Conservation (phyloP, 2,888 invertebrate species). For the Patella depressa region DNA sequence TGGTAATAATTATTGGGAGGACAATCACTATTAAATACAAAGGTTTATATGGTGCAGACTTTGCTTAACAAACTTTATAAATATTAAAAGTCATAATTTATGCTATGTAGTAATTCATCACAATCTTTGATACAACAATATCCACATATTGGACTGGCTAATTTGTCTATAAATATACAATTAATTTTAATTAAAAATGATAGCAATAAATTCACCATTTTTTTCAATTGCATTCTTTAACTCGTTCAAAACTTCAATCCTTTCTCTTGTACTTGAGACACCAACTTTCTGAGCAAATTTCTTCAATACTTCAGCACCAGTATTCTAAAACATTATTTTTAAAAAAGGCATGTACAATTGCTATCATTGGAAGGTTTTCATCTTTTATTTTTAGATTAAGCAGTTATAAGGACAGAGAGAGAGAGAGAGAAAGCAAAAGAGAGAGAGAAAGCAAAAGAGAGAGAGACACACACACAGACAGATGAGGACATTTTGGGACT, state of each 20-base stretch:
- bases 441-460: neutral
- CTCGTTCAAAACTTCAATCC: constrained; percentile 50
- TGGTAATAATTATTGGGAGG: neutral
- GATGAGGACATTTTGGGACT: neutral
- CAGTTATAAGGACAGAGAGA: constrained; percentile 13
- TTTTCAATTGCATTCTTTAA: constrained; percentile 52
- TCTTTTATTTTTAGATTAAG: neutral
- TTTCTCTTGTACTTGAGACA: constrained; percentile 58
- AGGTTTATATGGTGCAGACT: no score
- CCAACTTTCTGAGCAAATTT: constrained; percentile 60
- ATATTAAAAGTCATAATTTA: no score
- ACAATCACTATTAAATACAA: neutral
- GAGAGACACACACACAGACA: neutral
- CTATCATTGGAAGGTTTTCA: no score
- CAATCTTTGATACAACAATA: no score
- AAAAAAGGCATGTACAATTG: constrained; percentile 5
- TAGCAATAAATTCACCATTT: constrained; percentile 45
- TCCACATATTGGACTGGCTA: no score
- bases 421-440: constrained; percentile 15
- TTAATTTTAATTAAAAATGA: no score
- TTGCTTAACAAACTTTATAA: no score
- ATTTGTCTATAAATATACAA: no score
- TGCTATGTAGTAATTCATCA: no score
- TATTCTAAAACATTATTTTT: constrained; percentile 24
- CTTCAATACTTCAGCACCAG: constrained; percentile 61